Percentiles rank a stretch among this genome's conserved stretches.
Evolutionary conservation across 2,888 invertebrate species (phyloP).

Genomic region (Mylabris sibirica): DNA sequence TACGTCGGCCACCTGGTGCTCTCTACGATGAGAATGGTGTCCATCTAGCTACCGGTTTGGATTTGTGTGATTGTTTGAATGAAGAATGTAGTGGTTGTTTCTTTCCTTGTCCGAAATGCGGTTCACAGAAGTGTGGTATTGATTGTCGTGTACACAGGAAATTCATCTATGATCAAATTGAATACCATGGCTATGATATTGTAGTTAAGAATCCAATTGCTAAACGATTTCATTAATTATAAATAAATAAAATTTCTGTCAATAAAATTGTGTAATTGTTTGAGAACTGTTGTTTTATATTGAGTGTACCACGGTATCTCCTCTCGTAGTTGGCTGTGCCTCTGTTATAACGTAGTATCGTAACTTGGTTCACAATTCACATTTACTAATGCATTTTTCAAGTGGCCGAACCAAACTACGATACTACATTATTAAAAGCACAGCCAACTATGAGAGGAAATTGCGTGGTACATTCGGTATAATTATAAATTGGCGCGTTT

Average conservation of each 20-base stretch:
- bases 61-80: conserved; percentile 87
- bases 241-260: no score
- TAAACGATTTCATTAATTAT: background rate
- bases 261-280: no score
- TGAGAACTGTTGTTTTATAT: no score
- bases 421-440: no score
- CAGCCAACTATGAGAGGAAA: no score
- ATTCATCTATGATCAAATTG: conserved; percentile 79
- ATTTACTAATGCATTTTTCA: no score
- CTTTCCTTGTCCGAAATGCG: conserved; percentile 78
- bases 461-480: no score
- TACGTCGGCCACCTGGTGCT: conserved; percentile 63
- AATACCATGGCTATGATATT: conserved; percentile 80
- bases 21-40: conserved; percentile 77
- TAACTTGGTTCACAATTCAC: no score
- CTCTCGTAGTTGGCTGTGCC: no score
- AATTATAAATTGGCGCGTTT: background rate
- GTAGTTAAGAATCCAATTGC: conserved; percentile 66
- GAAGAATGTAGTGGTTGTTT: conserved; percentile 84
- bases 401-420: no score
- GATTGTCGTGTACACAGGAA: conserved; percentile 82
- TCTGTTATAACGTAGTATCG: no score
- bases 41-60: conserved; percentile 69
- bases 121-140: conserved; percentile 78
- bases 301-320: no score